Base-by-base conservation (phyloP, 2,888 invertebrate genomes). In the Pilophorus perplexus region DNA sequence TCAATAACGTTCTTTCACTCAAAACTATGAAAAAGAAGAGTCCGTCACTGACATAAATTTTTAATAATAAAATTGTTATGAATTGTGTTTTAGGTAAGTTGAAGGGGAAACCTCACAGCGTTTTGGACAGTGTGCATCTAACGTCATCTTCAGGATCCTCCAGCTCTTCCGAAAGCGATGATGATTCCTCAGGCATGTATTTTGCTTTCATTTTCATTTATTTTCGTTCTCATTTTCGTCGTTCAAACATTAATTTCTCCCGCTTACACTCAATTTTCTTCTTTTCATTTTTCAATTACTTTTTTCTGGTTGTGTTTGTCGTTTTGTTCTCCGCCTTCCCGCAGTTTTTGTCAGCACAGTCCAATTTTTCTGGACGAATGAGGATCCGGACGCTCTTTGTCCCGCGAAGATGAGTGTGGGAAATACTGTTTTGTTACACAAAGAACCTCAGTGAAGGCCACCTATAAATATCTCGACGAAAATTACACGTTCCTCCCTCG, bases 141-240 rank as follows among this genome's bases (percentile, higher is more conserved):
- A 20, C 23, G n/a, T 46, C 46, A 25, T 55, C 54, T 3, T 55
- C 54, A 18, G 54, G 37, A 6, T 46, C 50, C n/a, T 50, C 50
- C 1, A 16, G 50, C 27, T 50, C 50, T 37, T 55, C 54, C 8
- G 33, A 33, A n/a, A 37, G 37, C 54, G 54, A 55, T 37, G 54
- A 37, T 20, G 54, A 37, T 6, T 1, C 3, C 16, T 6, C 33
- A 55, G 54, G 54, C 54, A 37, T 37, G 54, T 55, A 55, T 16
- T 3, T 28, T 14, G 5, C 5, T 48, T 20, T n/a, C n/a, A n/a
- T n/a, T n/a, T n/a, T n/a, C n/a, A n/a, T n/a, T n/a, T n/a, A n/a
- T n/a, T n/a, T n/a, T n/a, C n/a, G n/a, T n/a, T n/a, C n/a, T n/a
- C n/a, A n/a, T n/a, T n/a, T n/a, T n/a, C n/a, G n/a, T n/a, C n/a